Evolutionary conservation across 2,113 vertebrate species (phyloP).

Genomic region (Alaudala cheleensis): DNA sequence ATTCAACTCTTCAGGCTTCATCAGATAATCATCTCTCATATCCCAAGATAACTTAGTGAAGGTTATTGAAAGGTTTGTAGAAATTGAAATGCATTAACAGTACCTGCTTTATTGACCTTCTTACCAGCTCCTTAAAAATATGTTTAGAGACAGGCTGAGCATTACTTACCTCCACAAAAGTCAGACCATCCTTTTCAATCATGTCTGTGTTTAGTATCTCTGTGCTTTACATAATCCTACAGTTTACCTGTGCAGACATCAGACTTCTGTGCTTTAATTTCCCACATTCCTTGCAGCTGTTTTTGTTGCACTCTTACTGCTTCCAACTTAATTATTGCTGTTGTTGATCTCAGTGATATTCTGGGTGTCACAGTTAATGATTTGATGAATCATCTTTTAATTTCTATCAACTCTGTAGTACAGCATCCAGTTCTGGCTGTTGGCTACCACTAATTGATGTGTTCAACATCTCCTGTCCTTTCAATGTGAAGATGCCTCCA

Average conservation of each 20-base stretch:
- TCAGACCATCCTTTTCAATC: not conserved
- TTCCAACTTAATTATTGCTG: not conserved
- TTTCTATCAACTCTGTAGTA: not conserved
- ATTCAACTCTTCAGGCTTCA: not conserved
- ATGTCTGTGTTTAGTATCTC: not conserved
- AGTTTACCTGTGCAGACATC: not conserved
- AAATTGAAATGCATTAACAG: not conserved
- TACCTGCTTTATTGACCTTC: not conserved
- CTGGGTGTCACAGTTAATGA: not conserved
- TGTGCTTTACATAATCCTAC: not conserved
- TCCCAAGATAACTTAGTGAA: not conserved
- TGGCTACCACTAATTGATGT: not conserved
- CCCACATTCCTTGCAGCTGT: not conserved
- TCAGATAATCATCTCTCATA: not conserved
- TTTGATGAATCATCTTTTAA: not conserved
- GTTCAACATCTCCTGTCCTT: not conserved
- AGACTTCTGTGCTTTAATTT: not conserved
- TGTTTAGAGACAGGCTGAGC: not conserved
- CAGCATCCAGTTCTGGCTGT: not conserved
- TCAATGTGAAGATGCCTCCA: not conserved
- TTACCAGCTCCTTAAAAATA: not conserved
- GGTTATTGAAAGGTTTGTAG: not conserved
- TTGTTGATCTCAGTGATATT: not conserved
- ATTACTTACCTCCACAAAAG: not conserved
- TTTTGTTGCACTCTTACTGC: not conserved